Conservation (phyloP, 2,113 vertebrate genomes). For the Ptilonorhynchus violaceus region DNA sequence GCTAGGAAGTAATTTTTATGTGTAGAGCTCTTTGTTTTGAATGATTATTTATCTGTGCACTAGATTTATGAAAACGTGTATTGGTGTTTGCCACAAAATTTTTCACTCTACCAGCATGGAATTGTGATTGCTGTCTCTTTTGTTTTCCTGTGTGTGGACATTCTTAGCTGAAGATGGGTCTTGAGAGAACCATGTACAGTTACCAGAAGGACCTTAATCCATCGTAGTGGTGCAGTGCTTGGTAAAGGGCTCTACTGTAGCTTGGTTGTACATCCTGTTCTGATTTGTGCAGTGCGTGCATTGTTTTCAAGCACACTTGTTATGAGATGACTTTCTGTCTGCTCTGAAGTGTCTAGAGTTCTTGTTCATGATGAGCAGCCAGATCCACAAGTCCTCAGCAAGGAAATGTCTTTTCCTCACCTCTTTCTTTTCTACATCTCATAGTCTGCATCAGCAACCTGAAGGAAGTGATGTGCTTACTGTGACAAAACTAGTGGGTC, state of each 20-base stretch:
- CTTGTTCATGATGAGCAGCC: neutral
- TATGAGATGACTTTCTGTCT: neutral
- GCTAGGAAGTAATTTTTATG: neutral
- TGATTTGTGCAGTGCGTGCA: neutral
- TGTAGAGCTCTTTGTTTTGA: neutral
- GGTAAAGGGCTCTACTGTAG: neutral
- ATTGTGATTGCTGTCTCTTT: neutral
- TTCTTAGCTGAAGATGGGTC: neutral
- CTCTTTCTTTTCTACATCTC: neutral
- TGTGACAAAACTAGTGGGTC: neutral
- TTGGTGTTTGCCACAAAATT: neutral
- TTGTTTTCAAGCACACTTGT: neutral
- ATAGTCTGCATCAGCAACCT: fast-evolving
- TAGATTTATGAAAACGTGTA: neutral
- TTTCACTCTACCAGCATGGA: neutral
- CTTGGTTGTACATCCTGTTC: neutral
- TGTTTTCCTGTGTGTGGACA: neutral
- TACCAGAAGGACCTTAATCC: neutral
- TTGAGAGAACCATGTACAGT: neutral
- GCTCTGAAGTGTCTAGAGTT: neutral
- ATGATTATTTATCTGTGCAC: neutral
- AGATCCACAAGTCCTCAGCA: neutral
- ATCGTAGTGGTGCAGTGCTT: fast-evolving
- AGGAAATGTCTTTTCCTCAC: neutral
- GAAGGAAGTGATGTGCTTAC: neutral